phyloP scores from a whole-genome alignment of 2,113 vertebrate species.

The Alexandromys fortis region DNA sequence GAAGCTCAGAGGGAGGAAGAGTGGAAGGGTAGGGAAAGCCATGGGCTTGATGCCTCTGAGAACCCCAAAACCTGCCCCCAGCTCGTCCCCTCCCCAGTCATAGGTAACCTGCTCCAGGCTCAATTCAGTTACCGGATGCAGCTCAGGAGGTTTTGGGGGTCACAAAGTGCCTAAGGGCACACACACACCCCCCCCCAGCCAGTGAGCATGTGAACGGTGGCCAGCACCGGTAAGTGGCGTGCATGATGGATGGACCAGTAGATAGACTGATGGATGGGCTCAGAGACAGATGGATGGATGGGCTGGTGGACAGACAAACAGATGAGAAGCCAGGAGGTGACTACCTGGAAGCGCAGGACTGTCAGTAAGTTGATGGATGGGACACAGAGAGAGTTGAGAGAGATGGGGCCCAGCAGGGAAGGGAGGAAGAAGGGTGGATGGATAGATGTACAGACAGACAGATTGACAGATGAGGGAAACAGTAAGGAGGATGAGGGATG shows the following conservation, averaged over 20 bases:
- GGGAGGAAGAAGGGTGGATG: constrained; percentile 27
- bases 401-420: neutral
- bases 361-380: constrained; percentile 75
- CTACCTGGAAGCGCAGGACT: constrained; percentile 53
- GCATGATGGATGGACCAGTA: constrained; percentile 17
- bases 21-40: neutral
- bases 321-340: constrained; percentile 48
- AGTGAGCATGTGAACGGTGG: neutral
- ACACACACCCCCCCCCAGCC: accelerated
- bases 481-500: neutral
- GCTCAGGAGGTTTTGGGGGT: neutral
- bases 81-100: neutral
- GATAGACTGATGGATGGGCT: constrained; percentile 57
- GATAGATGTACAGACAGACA: constrained; percentile 13
- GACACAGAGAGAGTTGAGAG: constrained; percentile 30
- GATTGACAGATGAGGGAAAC: constrained; percentile 65
- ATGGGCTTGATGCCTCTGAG: constrained; percentile 32
- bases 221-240: neutral
- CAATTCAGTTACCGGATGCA: neutral
- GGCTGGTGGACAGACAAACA: constrained; percentile 24
- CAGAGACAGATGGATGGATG: constrained; percentile 11
- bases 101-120: neutral
- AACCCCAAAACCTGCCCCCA: neutral
- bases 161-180: neutral
- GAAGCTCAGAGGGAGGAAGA: neutral